Conservation (phyloP, 1,140 invertebrate species). For the Drosophila azteca region DNA sequence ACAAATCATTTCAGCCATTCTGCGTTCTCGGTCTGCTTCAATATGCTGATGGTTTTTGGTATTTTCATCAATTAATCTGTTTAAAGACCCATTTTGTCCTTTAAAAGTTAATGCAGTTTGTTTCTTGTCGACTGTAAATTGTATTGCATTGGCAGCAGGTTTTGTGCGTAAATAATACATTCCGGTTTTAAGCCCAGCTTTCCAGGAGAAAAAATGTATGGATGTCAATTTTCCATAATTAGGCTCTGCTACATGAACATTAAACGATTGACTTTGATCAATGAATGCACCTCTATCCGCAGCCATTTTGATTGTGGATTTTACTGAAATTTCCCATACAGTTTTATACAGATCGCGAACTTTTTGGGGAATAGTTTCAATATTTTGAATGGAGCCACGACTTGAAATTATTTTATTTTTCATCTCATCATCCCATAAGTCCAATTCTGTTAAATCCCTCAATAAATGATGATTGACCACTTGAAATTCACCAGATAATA, state of each 20-base stretch:
- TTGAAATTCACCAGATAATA: conserved; percentile 95
- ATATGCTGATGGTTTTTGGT: not conserved
- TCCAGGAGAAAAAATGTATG: conserved; percentile 99
- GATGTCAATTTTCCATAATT: conserved; percentile 97
- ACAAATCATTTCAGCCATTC: conserved; percentile 92
- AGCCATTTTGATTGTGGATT: conserved; percentile 97
- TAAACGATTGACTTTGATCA: conserved; percentile 99
- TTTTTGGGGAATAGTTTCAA: conserved; percentile 94
- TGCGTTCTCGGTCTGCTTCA: conserved; percentile 85
- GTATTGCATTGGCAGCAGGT: conserved; percentile 97
- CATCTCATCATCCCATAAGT: conserved; percentile 98
- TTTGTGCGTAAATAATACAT: conserved; percentile 99
- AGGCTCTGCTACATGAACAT: conserved; percentile 97
- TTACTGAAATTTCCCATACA: conserved; percentile 99
- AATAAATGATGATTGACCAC: conserved; percentile 98
- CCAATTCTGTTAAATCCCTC: conserved; percentile 94
- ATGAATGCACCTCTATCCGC: conserved; percentile 99
- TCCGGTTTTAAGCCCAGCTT: conserved; percentile 98
- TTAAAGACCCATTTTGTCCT: conserved; percentile 25
- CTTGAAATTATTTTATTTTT: conserved; percentile 96
- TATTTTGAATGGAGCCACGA: conserved; percentile 97
- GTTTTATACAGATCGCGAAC: conserved; percentile 98
- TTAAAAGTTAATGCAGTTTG: conserved; percentile 83
- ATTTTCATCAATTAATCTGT: not conserved
- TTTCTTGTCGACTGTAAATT: conserved; percentile 98